Percentiles rank a stretch among this genome's conserved stretches.
These are phyloP conservation scores for Elysia crispata DNA, from an alignment of 2,888 invertebrate species.

Conservation along the genomic window DNA sequence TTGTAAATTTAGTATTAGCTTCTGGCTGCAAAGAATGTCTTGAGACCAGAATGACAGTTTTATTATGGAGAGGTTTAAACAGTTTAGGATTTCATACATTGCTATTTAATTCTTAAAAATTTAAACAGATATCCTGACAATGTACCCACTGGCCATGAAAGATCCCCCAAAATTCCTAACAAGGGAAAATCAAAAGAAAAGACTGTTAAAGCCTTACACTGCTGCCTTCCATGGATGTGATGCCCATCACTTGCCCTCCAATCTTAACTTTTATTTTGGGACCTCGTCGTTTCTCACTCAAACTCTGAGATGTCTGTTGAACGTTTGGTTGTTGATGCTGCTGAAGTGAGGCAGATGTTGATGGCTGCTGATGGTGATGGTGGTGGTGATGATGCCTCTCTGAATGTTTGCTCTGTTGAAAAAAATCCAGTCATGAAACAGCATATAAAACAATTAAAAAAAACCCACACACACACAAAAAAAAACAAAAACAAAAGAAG, in stretches of 20 bases:
- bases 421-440: background rate
- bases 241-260: slow-evolving; percentile 47
- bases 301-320: slow-evolving; percentile 79
- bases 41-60: too few relatives aligned
- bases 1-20: too few relatives aligned
- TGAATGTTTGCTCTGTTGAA: slow-evolving; percentile 5
- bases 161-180: too few relatives aligned
- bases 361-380: slow-evolving; percentile 25
- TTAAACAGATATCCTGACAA: too few relatives aligned
- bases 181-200: background rate
- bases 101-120: too few relatives aligned
- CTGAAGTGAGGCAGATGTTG: background rate
- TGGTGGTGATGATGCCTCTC: slow-evolving; percentile 41
- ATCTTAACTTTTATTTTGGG: slow-evolving; percentile 88
- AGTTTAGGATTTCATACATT: too few relatives aligned
- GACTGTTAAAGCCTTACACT: slow-evolving; percentile 31
- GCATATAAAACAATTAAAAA: too few relatives aligned
- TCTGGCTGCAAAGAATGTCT: too few relatives aligned
- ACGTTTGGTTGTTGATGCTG: slow-evolving; percentile 21
- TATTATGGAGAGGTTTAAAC: too few relatives aligned
- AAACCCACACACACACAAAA: too few relatives aligned
- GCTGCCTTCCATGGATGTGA: slow-evolving; percentile 42
- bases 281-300: slow-evolving; percentile 88
- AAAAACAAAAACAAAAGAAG: too few relatives aligned
- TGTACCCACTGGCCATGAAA: too few relatives aligned